Conservation (phyloP, 1,140 invertebrate genomes). For the Cydia splendana region DNA sequence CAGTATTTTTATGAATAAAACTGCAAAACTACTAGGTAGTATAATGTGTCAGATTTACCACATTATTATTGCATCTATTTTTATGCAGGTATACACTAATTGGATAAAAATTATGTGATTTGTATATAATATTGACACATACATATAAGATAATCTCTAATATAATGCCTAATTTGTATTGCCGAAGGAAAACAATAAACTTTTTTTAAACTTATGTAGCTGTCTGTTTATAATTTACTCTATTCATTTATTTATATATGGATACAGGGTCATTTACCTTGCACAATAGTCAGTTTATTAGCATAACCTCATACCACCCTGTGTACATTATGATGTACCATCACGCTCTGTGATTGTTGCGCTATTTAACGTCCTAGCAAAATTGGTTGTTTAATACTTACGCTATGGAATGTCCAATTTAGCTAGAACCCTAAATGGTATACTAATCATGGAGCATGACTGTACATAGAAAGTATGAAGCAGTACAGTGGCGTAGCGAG, state of each 20-base stretch:
- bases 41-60: background rate
- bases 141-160: conserved; percentile 31
- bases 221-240: conserved; percentile 12
- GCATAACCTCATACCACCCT: too few relatives aligned
- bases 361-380: too few relatives aligned
- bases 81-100: conserved; percentile 31
- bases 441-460: too few relatives aligned
- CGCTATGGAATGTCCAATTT: too few relatives aligned
- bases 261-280: too few relatives aligned
- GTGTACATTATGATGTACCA: too few relatives aligned
- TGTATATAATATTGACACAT: conserved; percentile 42
- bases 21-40: background rate
- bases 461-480: too few relatives aligned
- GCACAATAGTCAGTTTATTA: too few relatives aligned
- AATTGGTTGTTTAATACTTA: too few relatives aligned
- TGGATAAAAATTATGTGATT: conserved; percentile 42
- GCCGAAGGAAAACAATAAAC: conserved; percentile 45
- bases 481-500: too few relatives aligned
- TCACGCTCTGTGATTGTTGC: too few relatives aligned
- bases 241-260: background rate
- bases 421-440: too few relatives aligned
- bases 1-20: background rate
- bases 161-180: conserved; percentile 38
- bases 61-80: background rate
- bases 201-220: conserved; percentile 40